phyloP scores from a whole-genome alignment of 2,113 vertebrate genomes.

The Lathamus discolor region DNA sequence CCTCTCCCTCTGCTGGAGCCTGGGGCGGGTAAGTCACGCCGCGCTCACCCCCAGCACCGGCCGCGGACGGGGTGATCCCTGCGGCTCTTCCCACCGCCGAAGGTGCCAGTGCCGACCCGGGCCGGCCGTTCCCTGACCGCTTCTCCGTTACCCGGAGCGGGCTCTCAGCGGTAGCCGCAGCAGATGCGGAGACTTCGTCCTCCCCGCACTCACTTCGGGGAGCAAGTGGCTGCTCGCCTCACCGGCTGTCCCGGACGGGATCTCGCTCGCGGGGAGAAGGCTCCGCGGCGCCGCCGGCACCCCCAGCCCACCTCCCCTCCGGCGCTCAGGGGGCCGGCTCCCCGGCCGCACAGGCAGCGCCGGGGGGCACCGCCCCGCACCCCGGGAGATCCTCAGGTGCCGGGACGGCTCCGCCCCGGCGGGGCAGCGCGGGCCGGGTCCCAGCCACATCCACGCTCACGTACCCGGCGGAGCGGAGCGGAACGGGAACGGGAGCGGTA shows the following conservation, averaged over 20 bases:
- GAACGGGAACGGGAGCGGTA: not conserved
- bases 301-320: not conserved
- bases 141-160: not conserved
- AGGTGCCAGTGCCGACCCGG: not conserved
- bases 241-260: not conserved
- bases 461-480: not conserved
- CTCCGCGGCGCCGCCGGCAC: not conserved
- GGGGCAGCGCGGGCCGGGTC: not conserved
- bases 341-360: not conserved
- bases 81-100: not conserved
- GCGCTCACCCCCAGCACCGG: not conserved
- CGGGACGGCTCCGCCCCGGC: not conserved
- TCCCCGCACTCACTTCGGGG: not conserved
- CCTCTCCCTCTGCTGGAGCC: conserved; percentile 18
- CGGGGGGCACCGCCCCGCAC: not conserved
- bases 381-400: not conserved
- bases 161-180: not conserved
- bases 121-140: not conserved
- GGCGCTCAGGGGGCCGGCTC: not conserved
- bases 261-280: not conserved
- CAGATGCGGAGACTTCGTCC: not conserved
- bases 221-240: not conserved
- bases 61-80: not conserved
- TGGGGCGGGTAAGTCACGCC: conserved; percentile 23
- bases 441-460: not conserved